phyloP scores from a whole-genome alignment of 2,797 vertebrate species.

The Parauchenoglanis punctatus region DNA sequence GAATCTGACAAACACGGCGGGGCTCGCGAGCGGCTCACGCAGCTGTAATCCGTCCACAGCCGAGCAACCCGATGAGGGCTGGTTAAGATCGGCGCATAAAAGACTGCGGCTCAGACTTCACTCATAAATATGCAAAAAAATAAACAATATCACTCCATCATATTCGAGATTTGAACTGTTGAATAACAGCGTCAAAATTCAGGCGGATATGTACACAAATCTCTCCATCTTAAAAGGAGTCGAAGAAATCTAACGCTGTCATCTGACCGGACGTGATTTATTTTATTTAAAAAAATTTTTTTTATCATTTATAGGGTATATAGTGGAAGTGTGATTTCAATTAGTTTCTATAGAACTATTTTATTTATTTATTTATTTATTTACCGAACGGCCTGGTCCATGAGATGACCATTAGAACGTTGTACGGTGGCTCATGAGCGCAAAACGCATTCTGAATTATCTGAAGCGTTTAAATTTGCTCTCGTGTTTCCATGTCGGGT shows the following conservation, averaged over 20 bases:
- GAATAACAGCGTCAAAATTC: not conserved
- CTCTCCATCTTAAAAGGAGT: no score
- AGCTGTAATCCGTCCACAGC: constrained; percentile 5
- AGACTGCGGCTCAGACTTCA: not conserved
- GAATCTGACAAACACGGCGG: constrained; percentile 17
- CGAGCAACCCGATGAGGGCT: constrained; percentile 4
- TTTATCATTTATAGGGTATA: not conserved
- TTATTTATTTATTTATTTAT: not conserved
- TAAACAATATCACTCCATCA: no score
- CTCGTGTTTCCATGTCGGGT: no score
- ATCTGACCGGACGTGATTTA: not conserved
- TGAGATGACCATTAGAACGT: not conserved
- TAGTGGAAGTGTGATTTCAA: not conserved
- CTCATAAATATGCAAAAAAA: not conserved
- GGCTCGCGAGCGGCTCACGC: not conserved
- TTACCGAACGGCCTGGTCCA: not conserved
- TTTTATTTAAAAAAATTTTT: not conserved
- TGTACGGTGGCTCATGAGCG: not conserved
- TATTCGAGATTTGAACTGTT: not conserved
- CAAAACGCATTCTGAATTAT: not conserved
- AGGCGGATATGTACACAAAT: not conserved
- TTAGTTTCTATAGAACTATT: not conserved
- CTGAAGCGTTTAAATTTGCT: no score
- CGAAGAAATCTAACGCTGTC: not conserved
- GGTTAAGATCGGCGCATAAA: not conserved